phyloP scores from a whole-genome alignment of 2,113 vertebrate species.

The Heteronetta atricapilla region DNA sequence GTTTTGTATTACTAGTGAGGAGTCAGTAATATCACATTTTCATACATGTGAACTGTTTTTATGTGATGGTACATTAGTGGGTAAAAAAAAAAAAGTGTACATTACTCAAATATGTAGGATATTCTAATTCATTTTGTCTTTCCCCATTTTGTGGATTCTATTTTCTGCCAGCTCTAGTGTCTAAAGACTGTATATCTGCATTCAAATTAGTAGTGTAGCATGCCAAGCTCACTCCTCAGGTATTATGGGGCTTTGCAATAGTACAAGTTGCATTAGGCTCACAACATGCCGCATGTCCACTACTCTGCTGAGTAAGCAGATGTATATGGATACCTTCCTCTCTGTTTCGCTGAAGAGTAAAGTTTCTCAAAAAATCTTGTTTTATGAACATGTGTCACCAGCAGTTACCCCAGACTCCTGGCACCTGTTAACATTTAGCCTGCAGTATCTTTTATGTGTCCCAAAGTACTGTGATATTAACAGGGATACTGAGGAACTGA shows the following conservation, averaged over 20 bases:
- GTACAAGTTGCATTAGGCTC: background rate
- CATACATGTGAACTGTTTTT: fast-evolving
- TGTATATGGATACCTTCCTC: background rate
- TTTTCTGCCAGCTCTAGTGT: background rate
- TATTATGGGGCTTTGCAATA: background rate
- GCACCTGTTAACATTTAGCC: background rate
- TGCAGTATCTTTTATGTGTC: background rate
- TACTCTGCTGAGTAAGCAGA: background rate
- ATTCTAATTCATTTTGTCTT: background rate
- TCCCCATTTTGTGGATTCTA: background rate
- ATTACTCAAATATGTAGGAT: background rate
- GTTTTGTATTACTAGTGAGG: background rate
- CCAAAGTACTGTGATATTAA: background rate
- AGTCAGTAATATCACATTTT: background rate
- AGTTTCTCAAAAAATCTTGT: background rate
- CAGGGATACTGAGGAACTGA: background rate
- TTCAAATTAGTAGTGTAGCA: background rate
- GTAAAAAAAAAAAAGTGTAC: fast-evolving
- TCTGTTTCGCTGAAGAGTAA: background rate
- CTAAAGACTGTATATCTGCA: background rate
- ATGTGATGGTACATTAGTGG: background rate
- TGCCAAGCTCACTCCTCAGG: background rate
- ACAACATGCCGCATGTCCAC: background rate
- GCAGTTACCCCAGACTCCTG: background rate
- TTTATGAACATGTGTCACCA: background rate